Conservation (phyloP, 2,113 vertebrate species). For the Mobula birostris region DNA sequence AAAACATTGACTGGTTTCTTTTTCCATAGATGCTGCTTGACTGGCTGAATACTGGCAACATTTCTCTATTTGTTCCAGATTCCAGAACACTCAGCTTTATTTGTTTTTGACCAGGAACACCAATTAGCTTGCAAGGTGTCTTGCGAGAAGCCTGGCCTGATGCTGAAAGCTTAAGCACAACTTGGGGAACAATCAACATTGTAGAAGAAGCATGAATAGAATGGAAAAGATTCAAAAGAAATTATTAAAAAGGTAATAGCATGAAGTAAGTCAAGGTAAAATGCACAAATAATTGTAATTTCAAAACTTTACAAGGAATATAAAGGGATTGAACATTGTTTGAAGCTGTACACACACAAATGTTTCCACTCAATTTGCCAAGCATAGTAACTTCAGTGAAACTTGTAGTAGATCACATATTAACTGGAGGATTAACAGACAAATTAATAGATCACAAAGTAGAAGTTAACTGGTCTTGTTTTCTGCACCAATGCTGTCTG, state of each 20-base stretch:
- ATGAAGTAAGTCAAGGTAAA: background rate
- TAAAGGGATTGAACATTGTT: background rate
- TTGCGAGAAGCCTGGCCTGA: background rate
- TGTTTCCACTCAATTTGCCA: background rate
- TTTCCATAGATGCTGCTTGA: too few species aligned
- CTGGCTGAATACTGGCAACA: background rate
- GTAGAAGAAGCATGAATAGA: background rate
- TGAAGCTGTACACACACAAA: background rate
- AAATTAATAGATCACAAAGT: background rate
- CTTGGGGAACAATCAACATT: background rate
- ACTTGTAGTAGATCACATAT: background rate
- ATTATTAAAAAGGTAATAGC: background rate
- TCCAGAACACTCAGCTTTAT: background rate
- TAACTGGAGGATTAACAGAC: background rate
- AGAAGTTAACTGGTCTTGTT: background rate
- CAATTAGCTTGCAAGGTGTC: background rate
- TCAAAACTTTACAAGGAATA: background rate
- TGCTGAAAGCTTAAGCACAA: background rate
- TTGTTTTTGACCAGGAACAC: too few species aligned
- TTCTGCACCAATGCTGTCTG: background rate
- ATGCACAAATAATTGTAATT: background rate
- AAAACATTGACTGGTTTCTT: too few species aligned
- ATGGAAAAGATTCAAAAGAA: background rate
- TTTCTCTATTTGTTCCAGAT: background rate
- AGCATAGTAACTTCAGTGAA: too few species aligned